Evolutionary conservation across 1,140 invertebrate genomes (phyloP).

Genomic region (Liolophura sinensis): DNA sequence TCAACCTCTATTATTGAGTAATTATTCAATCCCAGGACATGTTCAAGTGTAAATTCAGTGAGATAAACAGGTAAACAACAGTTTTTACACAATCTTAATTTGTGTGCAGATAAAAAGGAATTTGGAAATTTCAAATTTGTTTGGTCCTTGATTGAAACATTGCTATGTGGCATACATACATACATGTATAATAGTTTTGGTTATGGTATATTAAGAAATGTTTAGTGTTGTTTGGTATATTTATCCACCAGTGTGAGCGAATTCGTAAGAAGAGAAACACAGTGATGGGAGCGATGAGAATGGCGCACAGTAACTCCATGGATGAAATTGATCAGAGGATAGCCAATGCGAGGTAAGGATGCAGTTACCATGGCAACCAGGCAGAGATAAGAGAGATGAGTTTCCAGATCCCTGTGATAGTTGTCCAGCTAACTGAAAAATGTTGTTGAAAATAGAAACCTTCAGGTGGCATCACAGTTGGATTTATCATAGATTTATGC

Average conservation of each 20-base stretch:
- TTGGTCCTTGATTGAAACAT: background rate
- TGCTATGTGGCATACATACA: too few relatives aligned
- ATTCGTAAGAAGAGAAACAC: constrained; percentile 87
- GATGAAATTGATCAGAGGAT: constrained; percentile 93
- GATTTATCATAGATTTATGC: too few relatives aligned
- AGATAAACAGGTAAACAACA: background rate
- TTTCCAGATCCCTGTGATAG: background rate
- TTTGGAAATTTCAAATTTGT: background rate
- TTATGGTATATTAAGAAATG: too few relatives aligned
- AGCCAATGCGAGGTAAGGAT: constrained; percentile 74
- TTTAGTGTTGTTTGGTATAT: too few relatives aligned
- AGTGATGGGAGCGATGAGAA: constrained; percentile 91
- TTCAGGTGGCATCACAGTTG: too few relatives aligned
- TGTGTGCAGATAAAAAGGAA: background rate
- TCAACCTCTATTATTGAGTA: background rate
- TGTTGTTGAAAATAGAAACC: too few relatives aligned
- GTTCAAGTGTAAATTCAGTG: background rate
- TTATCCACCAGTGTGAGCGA: constrained; percentile 79
- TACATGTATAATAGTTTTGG: too few relatives aligned
- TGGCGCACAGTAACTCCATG: constrained; percentile 90
- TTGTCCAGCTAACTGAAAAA: too few relatives aligned
- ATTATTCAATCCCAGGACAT: background rate
- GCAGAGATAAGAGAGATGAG: background rate
- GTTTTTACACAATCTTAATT: background rate
- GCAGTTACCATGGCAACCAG: background rate